These are phyloP conservation scores for Ips nitidus DNA, from an alignment of 1,140 invertebrate species.

Conservation along the genomic window DNA sequence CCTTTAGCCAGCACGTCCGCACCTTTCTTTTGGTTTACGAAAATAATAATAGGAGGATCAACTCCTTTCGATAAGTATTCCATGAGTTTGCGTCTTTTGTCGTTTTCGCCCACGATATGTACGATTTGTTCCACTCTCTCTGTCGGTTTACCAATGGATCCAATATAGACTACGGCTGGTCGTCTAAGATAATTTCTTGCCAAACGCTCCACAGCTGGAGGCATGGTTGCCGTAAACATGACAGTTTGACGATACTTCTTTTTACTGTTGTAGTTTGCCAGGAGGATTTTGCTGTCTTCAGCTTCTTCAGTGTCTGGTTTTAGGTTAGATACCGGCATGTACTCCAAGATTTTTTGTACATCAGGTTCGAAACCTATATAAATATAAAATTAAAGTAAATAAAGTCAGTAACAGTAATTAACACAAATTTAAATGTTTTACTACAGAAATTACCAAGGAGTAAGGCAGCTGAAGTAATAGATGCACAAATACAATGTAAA, in stretches of 20 bases:
- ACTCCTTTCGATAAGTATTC: slow-evolving; percentile 84
- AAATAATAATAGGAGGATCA: slow-evolving; percentile 98
- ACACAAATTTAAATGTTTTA: too few relatives aligned
- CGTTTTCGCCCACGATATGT: slow-evolving; percentile 90
- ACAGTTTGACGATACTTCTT: slow-evolving; percentile 99
- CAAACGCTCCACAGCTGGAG: slow-evolving; percentile 90
- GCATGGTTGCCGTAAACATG: slow-evolving; percentile 99
- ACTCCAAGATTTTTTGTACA: slow-evolving; percentile 97
- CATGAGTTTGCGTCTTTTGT: slow-evolving; percentile 89
- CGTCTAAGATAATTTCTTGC: slow-evolving; percentile 93
- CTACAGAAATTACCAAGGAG: too few relatives aligned
- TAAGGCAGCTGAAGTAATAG: too few relatives aligned
- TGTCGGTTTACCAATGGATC: slow-evolving; percentile 96
- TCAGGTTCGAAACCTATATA: slow-evolving; percentile 89
- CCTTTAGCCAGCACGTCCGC: slow-evolving; percentile 95
- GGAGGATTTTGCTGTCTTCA: slow-evolving; percentile 85
- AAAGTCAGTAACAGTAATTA: neutral
- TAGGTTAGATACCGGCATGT: slow-evolving; percentile 97
- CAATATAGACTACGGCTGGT: slow-evolving; percentile 98
- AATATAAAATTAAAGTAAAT: neutral
- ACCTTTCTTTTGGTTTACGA: slow-evolving; percentile 99
- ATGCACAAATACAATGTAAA: too few relatives aligned
- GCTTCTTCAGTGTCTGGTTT: slow-evolving; percentile 99
- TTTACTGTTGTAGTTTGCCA: slow-evolving; percentile 95
- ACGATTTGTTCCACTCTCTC: slow-evolving; percentile 98